These are phyloP conservation scores for Ferrisia virgata DNA, from an alignment of 2,888 invertebrate genomes.

Conservation along the genomic window DNA sequence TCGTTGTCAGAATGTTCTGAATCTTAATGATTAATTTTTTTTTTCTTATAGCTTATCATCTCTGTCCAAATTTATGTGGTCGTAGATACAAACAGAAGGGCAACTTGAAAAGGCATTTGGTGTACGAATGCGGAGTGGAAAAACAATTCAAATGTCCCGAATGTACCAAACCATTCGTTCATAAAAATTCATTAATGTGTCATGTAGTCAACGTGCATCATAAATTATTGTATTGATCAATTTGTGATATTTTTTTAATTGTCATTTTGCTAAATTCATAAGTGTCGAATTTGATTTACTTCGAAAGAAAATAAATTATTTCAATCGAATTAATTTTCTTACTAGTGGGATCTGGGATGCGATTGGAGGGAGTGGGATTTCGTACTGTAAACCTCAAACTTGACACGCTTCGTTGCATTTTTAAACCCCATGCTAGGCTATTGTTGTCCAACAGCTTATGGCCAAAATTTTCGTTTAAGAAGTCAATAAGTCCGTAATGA, in stretches of 20 bases:
- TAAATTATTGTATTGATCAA: not conserved
- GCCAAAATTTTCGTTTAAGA: too few relatives aligned
- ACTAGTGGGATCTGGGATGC: too few relatives aligned
- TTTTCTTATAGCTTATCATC: not conserved
- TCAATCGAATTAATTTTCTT: too few relatives aligned
- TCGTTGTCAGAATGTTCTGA: too few relatives aligned
- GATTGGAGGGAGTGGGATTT: too few relatives aligned
- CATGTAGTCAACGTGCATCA: conserved; percentile 45
- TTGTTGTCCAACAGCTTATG: too few relatives aligned
- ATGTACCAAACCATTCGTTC: conserved; percentile 51
- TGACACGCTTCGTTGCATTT: too few relatives aligned
- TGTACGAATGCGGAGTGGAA: conserved; percentile 56
- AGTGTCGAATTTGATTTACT: not conserved
- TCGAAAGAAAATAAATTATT: too few relatives aligned
- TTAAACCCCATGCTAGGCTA: too few relatives aligned
- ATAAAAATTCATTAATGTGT: conserved; percentile 46
- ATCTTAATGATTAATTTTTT: too few relatives aligned
- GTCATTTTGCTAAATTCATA: not conserved
- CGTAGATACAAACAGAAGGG: conserved; percentile 72
- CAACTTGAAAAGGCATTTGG: conserved; percentile 65
- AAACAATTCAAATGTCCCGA: conserved; percentile 54
- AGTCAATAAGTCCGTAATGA: too few relatives aligned
- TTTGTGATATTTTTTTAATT: not conserved
- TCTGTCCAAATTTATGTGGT: conserved; percentile 56
- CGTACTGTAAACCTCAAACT: too few relatives aligned